Conservation (phyloP, 30 jellyfish, hydroid and myxozoan species). For the Pelagia noctiluca region DNA sequence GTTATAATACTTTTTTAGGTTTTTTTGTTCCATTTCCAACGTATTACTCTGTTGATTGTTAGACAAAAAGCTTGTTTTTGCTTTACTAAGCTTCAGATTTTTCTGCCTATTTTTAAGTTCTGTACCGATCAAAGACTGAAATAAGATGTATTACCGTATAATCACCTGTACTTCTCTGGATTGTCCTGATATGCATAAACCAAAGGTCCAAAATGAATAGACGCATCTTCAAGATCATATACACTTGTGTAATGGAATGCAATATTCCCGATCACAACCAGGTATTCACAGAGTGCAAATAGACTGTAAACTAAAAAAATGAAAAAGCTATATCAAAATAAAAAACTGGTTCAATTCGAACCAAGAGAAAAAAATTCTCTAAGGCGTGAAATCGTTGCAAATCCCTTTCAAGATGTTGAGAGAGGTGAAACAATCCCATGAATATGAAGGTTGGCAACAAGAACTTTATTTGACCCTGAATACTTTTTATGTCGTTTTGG, state of each 20-base stretch:
- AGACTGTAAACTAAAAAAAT: slow-evolving; percentile 69
- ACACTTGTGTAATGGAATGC: slow-evolving; percentile 65
- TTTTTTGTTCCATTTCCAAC: background rate
- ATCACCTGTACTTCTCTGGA: slow-evolving; percentile 66
- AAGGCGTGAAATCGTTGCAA: background rate
- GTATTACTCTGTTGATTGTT: no score
- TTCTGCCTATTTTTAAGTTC: no score
- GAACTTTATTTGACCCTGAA: background rate
- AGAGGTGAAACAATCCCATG: no score
- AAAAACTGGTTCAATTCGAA: background rate
- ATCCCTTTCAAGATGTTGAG: background rate
- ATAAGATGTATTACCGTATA: no score
- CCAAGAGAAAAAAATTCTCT: background rate
- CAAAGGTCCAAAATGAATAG: slow-evolving; percentile 64
- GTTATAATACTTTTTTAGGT: background rate
- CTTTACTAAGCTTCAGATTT: no score
- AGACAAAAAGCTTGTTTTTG: no score
- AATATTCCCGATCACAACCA: slow-evolving; percentile 69
- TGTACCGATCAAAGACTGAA: no score
- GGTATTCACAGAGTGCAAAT: slow-evolving; percentile 82
- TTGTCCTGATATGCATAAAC: background rate
- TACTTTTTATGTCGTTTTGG: background rate
- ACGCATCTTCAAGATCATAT: slow-evolving; percentile 59
- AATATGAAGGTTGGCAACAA: background rate
- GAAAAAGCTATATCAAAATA: background rate